A percentile compares a stretch with the other conserved stretches of the same genome.
Conservation (phyloP, 2,888 invertebrate species). For the Amphipoea oculea region DNA sequence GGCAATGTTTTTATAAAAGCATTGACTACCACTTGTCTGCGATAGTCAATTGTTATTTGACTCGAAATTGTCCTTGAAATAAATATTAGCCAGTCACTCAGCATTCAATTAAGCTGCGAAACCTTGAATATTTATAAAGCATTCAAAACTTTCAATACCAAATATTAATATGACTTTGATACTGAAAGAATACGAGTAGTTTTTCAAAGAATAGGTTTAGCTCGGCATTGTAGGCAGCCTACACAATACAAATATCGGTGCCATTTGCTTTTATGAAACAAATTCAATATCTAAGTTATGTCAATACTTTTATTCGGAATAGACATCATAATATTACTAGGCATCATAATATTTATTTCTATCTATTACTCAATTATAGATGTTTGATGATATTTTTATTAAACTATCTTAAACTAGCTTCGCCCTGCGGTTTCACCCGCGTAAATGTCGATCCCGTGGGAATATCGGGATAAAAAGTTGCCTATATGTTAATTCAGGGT, state of each 20-base stretch:
- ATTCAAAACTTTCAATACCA: conserved; percentile 13
- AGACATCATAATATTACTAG: not conserved
- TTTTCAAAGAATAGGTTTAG: conserved; percentile 11
- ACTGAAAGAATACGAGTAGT: not conserved
- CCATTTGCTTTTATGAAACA: conserved; percentile 45
- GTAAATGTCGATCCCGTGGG: too few species aligned
- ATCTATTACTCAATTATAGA: too few species aligned
- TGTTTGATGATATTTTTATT: not conserved
- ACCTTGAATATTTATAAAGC: conserved; percentile 27
- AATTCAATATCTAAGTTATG: conserved; percentile 45
- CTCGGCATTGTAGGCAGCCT: conserved; percentile 22
- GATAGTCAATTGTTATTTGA: conserved; percentile 7
- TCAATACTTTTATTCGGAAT: conserved; percentile 33
- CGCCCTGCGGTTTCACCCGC: too few species aligned
- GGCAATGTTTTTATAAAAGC: not conserved
- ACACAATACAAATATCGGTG: conserved; percentile 42
- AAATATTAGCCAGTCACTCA: conserved; percentile 17
- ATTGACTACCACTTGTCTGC: not conserved
- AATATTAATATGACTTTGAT: conserved; percentile 12
- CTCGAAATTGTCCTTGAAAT: conserved; percentile 4
- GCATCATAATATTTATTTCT: not conserved
- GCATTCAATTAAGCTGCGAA: conserved; percentile 5
- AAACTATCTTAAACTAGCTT: too few species aligned
- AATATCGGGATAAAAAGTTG: too few species aligned
- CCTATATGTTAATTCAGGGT: too few species aligned